Conservation (phyloP, 2,113 vertebrate genomes). For the Myotis lucifugus region DNA sequence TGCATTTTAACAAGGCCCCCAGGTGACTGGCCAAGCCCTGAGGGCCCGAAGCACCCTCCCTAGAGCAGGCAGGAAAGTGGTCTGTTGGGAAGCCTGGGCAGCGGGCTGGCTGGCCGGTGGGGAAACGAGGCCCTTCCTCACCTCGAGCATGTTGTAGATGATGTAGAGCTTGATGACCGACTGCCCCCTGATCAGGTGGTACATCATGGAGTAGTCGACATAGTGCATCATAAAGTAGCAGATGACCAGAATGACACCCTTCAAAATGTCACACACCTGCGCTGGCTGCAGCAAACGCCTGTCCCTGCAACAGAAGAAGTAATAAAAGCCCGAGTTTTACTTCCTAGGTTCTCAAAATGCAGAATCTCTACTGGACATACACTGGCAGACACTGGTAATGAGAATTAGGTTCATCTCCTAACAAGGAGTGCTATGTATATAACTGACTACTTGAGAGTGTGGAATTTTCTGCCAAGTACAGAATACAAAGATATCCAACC, state of each 20-base stretch:
- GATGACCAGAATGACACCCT: conserved; percentile 95
- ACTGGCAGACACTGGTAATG: neutral
- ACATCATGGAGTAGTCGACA: conserved; percentile 99
- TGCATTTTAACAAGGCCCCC: neutral
- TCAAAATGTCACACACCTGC: conserved; percentile 97
- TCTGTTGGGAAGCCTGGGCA: rapidly evolving
- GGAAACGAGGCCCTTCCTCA: conserved; percentile 78
- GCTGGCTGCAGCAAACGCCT: conserved; percentile 96
- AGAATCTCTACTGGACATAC: neutral
- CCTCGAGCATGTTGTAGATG: conserved; percentile 99
- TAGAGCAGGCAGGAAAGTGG: rapidly evolving
- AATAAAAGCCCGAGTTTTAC: conserved; percentile 44
- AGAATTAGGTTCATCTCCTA: neutral
- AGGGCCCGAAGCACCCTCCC: neutral
- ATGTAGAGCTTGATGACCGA: conserved; percentile 99
- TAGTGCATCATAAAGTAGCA: conserved; percentile 99
- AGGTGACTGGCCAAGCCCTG: rapidly evolving
- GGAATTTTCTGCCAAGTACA: neutral
- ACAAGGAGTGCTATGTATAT: neutral
- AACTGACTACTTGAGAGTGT: neutral
- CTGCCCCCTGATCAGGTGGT: conserved; percentile 97
- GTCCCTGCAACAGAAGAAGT: conserved; percentile 87
- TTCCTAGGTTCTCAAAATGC: neutral
- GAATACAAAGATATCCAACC: neutral
- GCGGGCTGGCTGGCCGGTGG: rapidly evolving